These are phyloP conservation scores for Chauna torquata DNA, from an alignment of 2,113 vertebrate genomes.

Conservation along the genomic window DNA sequence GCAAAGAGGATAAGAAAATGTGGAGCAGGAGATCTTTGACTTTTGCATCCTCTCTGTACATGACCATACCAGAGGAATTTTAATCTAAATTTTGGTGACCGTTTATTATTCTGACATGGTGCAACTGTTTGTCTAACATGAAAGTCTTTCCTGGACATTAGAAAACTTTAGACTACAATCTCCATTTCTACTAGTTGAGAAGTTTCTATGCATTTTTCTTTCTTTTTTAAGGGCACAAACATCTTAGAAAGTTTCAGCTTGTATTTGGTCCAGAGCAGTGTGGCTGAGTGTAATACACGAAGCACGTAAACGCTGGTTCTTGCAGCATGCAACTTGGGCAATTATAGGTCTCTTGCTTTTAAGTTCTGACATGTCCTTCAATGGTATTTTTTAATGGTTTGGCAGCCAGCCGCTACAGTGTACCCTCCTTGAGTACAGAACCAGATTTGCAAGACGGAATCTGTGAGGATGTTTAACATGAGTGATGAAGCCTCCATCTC, in stretches of 20 bases:
- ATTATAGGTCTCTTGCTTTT: neutral
- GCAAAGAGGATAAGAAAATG: neutral
- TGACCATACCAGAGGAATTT: neutral
- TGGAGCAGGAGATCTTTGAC: neutral
- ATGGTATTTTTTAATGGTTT: neutral
- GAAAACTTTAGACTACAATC: neutral
- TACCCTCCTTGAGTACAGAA: neutral
- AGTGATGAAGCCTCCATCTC: neutral
- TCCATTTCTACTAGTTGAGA: neutral
- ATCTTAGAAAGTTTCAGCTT: neutral
- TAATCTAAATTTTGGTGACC: neutral
- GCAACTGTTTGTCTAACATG: neutral
- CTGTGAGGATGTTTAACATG: neutral
- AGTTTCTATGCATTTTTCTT: neutral
- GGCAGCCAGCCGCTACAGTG: neutral
- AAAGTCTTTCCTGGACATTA: neutral
- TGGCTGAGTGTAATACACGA: neutral
- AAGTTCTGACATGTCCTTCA: neutral
- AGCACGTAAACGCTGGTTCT: neutral
- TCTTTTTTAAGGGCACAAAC: neutral
- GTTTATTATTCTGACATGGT: neutral
- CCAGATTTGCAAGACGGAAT: neutral
- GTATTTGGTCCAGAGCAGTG: neutral
- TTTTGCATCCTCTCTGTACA: neutral
- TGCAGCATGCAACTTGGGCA: neutral